Evolutionary conservation across 2,797 vertebrate genomes (phyloP), one percentile per base, ranked within the genome.

Genomic region (Anniella stebbinsi): DNA sequence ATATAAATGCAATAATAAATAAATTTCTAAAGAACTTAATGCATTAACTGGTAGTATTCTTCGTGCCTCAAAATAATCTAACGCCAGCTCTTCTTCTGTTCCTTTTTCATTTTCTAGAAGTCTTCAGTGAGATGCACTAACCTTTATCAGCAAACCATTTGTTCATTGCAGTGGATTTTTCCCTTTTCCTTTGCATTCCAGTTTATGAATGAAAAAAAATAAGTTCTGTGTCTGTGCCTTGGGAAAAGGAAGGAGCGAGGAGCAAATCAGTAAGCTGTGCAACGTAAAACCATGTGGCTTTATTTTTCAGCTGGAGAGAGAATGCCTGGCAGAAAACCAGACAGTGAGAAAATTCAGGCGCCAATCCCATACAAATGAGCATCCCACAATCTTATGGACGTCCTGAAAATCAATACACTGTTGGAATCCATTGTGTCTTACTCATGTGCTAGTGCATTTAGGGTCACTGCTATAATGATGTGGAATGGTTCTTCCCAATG

Each of bases 131-230:
- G 84, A 81, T 4, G 2, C 25, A 57, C 12, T 41, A 41, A n/a
- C 36, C 33, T 89, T 81, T 28, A 28, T 38, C 75, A 9, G 38
- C 23, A 72, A 66, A 4, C 7, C 54, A 8, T 17, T 80, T 72
- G 67, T 86, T 86, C 45, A 17, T 69, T 4, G 23, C 78, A 38
- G 54, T 23, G 7, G 5, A 33, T 28, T 41, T 11, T 28, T n/a
- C 30, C 12, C 36, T 30, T 36, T 10, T 57, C 48, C 85, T 63
- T 8, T 80, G n/a, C 75, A 1, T 48, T 4, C 23, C 18, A 36
- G 17, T 72, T 78, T 69, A 69, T 72, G 84, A 89, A 92, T 83
- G 80, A 86, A 63, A 86, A 86, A 60, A 45, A 15, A 69, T 30
- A 30, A 6, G 18, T 23, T 30, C 72, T 48, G 7, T 51, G 38